Conservation (phyloP, 2,113 vertebrate genomes). For the Zapornia atra region DNA sequence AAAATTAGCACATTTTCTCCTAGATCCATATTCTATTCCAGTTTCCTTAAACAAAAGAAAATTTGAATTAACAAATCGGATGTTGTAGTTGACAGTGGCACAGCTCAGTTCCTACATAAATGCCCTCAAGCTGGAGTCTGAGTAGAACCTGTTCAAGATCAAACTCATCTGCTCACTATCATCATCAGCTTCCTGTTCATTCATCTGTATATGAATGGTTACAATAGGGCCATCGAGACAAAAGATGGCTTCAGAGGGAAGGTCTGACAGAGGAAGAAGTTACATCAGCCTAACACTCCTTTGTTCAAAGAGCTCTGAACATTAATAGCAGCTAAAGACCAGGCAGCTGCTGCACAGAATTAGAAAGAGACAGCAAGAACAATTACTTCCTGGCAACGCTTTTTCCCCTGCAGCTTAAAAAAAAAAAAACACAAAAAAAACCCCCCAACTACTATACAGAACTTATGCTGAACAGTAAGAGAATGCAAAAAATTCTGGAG, state of each 20-base stretch:
- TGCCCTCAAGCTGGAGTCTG: not conserved
- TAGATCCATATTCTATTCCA: not conserved
- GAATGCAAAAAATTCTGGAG: not conserved
- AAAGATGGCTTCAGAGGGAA: conserved; percentile 65
- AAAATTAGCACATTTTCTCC: not conserved
- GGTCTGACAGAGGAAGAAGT: conserved; percentile 45
- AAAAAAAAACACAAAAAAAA: not conserved
- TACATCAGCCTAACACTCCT: conserved; percentile 42
- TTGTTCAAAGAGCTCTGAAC: conserved; percentile 61
- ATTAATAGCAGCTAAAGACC: conserved; percentile 56
- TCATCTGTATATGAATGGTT: conserved; percentile 53
- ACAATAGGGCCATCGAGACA: conserved; percentile 52
- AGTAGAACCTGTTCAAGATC: conserved; percentile 49
- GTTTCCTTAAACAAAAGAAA: not conserved
- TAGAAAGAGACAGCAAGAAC: conserved; percentile 61
- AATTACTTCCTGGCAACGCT: conserved; percentile 49
- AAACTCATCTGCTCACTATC: conserved; percentile 67
- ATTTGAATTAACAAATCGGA: not conserved
- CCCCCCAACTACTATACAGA: not conserved
- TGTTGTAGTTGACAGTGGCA: not conserved
- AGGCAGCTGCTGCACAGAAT: conserved; percentile 67
- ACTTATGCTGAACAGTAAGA: not conserved
- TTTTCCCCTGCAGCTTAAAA: conserved; percentile 12
- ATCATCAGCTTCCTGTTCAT: conserved; percentile 65
- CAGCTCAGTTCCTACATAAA: not conserved